Percentiles rank a stretch among this genome's conserved stretches.
Evolutionary conservation across 2,888 invertebrate species (phyloP).

Genomic region (Therioaphis trifolii): DNA sequence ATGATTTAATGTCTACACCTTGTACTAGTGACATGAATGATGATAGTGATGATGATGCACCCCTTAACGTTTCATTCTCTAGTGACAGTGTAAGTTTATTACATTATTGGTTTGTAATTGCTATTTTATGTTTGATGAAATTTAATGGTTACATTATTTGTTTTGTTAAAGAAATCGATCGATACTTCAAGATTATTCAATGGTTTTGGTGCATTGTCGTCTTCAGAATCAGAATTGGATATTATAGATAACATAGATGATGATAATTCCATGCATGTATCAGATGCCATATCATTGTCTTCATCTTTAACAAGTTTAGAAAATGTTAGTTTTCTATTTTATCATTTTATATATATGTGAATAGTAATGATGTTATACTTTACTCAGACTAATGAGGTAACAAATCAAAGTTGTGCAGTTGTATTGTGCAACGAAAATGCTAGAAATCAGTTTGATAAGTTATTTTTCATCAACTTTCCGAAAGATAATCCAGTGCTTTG

Average conservation of each 20-base stretch:
- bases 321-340: conserved; percentile 3
- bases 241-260: not conserved
- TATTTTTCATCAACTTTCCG: conserved; percentile 41
- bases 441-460: conserved; percentile 40
- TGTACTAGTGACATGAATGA: conserved; percentile 12
- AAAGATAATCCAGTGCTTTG: not conserved
- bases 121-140: no score
- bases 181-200: conserved; percentile 16
- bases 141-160: not conserved
- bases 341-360: not conserved
- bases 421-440: conserved; percentile 21
- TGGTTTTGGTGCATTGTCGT: not conserved
- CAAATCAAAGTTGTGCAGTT: conserved; percentile 30
- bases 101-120: not conserved
- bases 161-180: conserved; percentile 18
- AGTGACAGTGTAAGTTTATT: conserved; percentile 13
- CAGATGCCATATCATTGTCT: not conserved
- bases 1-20: conserved; percentile 5
- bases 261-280: not conserved
- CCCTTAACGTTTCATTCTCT: not conserved
- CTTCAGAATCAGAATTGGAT: not conserved
- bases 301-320: conserved; percentile 4
- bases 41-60: not conserved
- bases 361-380: no score
- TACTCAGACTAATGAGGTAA: not conserved